Percentiles rank a stretch among this genome's conserved stretches.
These are phyloP conservation scores for Urocitellus parryii DNA, from an alignment of 2,113 vertebrate genomes.

Conservation along the genomic window DNA sequence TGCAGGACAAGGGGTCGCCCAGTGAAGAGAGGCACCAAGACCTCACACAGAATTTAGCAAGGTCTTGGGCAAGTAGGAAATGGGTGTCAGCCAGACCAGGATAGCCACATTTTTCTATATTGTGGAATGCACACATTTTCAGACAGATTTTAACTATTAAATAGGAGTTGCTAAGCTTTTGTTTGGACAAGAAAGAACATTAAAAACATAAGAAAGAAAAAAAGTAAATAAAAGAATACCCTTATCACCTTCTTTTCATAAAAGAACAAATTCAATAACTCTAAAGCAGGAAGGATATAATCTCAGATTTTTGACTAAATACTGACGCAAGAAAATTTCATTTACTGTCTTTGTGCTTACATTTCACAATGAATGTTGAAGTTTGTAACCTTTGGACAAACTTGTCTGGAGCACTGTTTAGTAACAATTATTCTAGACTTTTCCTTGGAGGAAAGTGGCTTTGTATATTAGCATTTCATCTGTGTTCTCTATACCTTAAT, in stretches of 20 bases:
- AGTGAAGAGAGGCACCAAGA: neutral
- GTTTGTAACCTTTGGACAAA: neutral
- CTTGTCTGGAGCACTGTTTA: neutral
- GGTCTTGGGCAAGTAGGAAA: neutral
- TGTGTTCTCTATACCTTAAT: neutral
- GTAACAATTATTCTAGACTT: neutral
- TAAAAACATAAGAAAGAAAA: neutral
- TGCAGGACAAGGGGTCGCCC: slow-evolving; percentile 75
- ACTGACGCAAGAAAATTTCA: neutral
- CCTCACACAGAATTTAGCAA: neutral
- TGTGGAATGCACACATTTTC: neutral
- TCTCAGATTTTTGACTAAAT: slow-evolving; percentile 7
- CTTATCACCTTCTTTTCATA: neutral
- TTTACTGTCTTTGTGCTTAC: neutral
- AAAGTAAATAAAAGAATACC: neutral
- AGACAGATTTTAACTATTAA: neutral
- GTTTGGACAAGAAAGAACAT: slow-evolving; percentile 13
- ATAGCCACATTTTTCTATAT: neutral
- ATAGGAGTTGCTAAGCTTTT: neutral
- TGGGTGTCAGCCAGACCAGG: too few relatives aligned
- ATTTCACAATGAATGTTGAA: neutral
- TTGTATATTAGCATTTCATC: neutral
- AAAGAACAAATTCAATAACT: neutral
- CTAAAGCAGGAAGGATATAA: neutral
- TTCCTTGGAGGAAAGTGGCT: neutral